phyloP scores from a whole-genome alignment of 64 coral and sea anemone species.

The Actinia equina region DNA sequence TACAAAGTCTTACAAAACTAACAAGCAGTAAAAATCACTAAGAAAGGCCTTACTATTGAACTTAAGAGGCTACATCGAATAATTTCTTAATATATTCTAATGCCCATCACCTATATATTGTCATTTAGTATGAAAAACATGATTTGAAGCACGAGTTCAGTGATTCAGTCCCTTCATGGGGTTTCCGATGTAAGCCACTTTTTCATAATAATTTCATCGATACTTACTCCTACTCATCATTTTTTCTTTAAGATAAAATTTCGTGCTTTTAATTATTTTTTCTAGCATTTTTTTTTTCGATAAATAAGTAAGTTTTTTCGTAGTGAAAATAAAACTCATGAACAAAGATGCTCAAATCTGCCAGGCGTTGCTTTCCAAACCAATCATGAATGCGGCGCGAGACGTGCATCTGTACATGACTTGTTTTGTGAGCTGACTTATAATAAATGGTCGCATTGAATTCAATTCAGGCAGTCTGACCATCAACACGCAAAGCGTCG shows the following conservation, averaged over 20 bases:
- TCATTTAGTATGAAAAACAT: not conserved
- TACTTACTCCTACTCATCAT: too few species aligned
- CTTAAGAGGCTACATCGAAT: too few species aligned
- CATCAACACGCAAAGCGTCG: not conserved
- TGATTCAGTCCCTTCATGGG: not conserved
- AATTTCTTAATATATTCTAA: too few species aligned
- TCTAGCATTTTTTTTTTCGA: too few species aligned
- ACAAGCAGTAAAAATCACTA: too few species aligned
- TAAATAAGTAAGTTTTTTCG: too few species aligned
- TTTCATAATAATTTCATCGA: not conserved
- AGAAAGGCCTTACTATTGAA: too few species aligned
- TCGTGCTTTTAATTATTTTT: not conserved
- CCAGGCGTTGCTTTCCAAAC: not conserved
- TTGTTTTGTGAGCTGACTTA: not conserved
- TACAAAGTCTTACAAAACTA: too few species aligned
- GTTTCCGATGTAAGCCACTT: not conserved
- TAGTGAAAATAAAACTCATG: too few species aligned
- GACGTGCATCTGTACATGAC: not conserved
- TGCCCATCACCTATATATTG: too few species aligned
- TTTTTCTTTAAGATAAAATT: not conserved
- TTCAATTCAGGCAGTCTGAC: not conserved
- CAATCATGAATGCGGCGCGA: too few species aligned
- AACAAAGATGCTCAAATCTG: not conserved
- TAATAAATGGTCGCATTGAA: conserved; percentile 1
- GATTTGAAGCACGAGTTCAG: not conserved